phyloP scores from a whole-genome alignment of 1,140 invertebrate species.

The Drosophila rhopaloa region DNA sequence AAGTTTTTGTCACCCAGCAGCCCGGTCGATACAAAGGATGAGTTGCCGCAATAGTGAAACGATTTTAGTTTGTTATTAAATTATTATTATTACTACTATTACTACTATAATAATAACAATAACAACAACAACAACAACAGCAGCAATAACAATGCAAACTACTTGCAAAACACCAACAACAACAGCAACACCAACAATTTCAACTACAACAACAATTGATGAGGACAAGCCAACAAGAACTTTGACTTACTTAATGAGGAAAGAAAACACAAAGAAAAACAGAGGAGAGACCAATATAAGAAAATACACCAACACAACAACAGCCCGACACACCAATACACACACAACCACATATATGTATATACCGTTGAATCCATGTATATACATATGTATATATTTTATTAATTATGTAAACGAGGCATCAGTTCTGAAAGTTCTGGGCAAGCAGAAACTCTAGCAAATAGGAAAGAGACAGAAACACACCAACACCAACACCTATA shows the following conservation, averaged over 20 bases:
- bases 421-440: constrained; percentile 35
- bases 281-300: constrained; percentile 30
- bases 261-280: constrained; percentile 22
- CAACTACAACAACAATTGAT: constrained; percentile 71
- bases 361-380: constrained; percentile 58
- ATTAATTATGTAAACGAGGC: constrained; percentile 75
- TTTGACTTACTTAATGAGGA: constrained; percentile 71
- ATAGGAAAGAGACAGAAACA: constrained; percentile 59
- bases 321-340: constrained; percentile 12
- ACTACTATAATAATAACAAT: constrained; percentile 82
- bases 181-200: constrained; percentile 48
- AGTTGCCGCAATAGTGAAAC: constrained; percentile 89
- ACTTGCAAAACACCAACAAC: constrained; percentile 44
- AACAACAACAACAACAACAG: constrained; percentile 72
- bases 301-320: constrained; percentile 42
- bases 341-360: constrained; percentile 46
- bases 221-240: constrained; percentile 61
- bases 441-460: constrained; percentile 53
- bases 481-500: constrained; percentile 22
- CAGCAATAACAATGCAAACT: constrained; percentile 51
- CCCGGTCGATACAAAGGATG: constrained; percentile 92
- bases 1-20: constrained; percentile 94
- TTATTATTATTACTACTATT: constrained; percentile 84
- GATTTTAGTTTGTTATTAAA: constrained; percentile 85
- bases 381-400: constrained; percentile 80